phyloP scores from a whole-genome alignment of 2,888 invertebrate genomes.

The Dermolepida albohirtum region DNA sequence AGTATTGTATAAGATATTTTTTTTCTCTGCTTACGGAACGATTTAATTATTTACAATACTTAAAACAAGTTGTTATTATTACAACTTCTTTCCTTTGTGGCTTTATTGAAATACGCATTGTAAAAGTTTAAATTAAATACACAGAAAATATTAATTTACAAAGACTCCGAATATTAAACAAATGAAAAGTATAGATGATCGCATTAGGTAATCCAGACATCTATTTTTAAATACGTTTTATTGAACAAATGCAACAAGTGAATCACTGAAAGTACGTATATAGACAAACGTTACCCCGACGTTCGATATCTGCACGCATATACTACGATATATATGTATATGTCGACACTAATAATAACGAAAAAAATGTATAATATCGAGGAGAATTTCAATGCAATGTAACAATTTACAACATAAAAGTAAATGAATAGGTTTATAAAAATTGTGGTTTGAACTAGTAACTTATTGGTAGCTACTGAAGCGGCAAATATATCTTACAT shows the following conservation, averaged over 20 bases:
- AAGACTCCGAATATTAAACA: neutral
- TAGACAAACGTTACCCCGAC: neutral
- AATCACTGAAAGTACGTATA: constrained; percentile 5
- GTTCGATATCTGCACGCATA: neutral
- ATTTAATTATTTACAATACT: no score
- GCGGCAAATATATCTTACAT: constrained; percentile 66
- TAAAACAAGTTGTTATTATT: no score
- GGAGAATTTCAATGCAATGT: constrained; percentile 33
- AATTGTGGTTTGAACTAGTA: constrained; percentile 62
- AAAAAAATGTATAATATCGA: constrained; percentile 25
- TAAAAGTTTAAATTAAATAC: no score
- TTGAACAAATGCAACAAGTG: constrained; percentile 28
- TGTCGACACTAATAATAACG: no score
- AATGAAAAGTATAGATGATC: no score
- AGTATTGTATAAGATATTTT: no score
- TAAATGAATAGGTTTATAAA: constrained; percentile 57
- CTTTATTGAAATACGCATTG: no score
- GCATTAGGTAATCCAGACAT: constrained; percentile 2
- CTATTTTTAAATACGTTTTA: constrained; percentile 18
- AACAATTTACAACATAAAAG: constrained; percentile 40
- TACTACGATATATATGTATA: no score
- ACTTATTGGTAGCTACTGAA: constrained; percentile 62
- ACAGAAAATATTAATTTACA: neutral
- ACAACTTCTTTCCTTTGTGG: no score
- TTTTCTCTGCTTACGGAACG: no score